These are phyloP conservation scores for Andricus curvator DNA, from an alignment of 2,888 invertebrate genomes.

Conservation along the genomic window DNA sequence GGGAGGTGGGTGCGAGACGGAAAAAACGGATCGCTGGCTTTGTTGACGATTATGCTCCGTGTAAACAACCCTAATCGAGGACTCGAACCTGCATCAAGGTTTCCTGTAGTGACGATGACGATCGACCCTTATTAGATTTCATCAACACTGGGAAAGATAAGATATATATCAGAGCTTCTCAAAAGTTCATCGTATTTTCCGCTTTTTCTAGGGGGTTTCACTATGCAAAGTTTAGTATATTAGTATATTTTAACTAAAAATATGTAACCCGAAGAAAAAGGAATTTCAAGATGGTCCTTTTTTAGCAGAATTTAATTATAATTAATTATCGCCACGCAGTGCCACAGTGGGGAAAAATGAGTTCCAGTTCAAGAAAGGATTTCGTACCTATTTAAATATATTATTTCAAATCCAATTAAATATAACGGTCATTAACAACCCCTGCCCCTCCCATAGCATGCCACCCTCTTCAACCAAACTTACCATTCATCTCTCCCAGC, in stretches of 20 bases:
- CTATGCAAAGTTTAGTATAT: neutral
- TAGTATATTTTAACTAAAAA: neutral
- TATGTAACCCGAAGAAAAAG: too few relatives aligned
- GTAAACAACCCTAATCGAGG: slow-evolving; percentile 56
- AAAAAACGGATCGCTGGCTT: slow-evolving; percentile 45
- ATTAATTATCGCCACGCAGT: too few relatives aligned
- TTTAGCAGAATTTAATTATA: too few relatives aligned
- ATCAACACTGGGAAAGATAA: slow-evolving; percentile 9
- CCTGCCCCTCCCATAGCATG: too few relatives aligned
- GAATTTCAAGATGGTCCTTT: too few relatives aligned
- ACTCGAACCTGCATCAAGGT: slow-evolving; percentile 26
- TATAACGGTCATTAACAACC: too few relatives aligned
- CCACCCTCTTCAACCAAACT: too few relatives aligned
- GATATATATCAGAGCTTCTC: neutral
- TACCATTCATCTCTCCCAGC: too few relatives aligned
- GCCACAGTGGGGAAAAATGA: too few relatives aligned
- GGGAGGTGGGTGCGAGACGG: slow-evolving; percentile 42
- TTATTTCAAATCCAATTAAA: too few relatives aligned
- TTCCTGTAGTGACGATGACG: neutral
- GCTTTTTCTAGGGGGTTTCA: neutral
- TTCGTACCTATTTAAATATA: too few relatives aligned
- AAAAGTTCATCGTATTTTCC: neutral
- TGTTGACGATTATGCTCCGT: slow-evolving; percentile 56
- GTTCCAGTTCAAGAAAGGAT: too few relatives aligned
- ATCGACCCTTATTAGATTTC: neutral